phyloP scores from a whole-genome alignment of 1,140 invertebrate genomes.

The Andricus grossulariae region DNA sequence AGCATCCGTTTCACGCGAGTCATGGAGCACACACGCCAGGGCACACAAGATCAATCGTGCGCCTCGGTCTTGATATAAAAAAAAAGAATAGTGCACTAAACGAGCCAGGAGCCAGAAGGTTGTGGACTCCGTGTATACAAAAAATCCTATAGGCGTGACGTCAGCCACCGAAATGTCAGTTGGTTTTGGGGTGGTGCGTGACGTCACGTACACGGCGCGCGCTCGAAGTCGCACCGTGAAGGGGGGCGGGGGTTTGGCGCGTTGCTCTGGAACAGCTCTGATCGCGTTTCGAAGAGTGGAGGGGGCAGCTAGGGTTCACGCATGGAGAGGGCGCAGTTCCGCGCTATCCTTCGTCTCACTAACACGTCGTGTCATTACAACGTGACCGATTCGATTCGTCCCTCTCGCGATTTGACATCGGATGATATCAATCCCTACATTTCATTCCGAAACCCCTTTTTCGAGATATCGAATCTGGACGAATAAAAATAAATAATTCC shows the following conservation, averaged over 20 bases:
- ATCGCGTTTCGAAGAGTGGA: constrained; percentile 37
- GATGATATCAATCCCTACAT: neutral
- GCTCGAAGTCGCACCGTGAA: constrained; percentile 18
- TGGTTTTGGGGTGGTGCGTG: neutral
- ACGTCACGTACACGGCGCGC: neutral
- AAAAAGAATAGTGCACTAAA: neutral
- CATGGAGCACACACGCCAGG: too few relatives aligned
- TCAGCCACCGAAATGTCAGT: neutral
- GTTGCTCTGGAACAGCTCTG: constrained; percentile 47
- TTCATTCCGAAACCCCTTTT: neutral
- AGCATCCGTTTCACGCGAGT: too few relatives aligned
- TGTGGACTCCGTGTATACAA: neutral
- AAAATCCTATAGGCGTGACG: constrained; percentile 27
- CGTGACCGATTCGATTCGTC: constrained; percentile 10
- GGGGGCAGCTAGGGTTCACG: constrained; percentile 59
- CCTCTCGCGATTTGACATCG: neutral
- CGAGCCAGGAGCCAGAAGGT: neutral
- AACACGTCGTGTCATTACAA: constrained; percentile 23
- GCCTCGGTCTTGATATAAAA: too few relatives aligned
- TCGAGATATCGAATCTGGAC: too few relatives aligned
- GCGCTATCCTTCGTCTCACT: constrained; percentile 65
- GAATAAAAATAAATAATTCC: too few relatives aligned
- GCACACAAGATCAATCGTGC: too few relatives aligned
- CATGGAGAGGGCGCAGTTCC: constrained; percentile 68
- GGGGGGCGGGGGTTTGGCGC: constrained; percentile 38